Base-by-base conservation (phyloP, 2,113 vertebrate genomes). In the Scomber japonicus region DNA sequence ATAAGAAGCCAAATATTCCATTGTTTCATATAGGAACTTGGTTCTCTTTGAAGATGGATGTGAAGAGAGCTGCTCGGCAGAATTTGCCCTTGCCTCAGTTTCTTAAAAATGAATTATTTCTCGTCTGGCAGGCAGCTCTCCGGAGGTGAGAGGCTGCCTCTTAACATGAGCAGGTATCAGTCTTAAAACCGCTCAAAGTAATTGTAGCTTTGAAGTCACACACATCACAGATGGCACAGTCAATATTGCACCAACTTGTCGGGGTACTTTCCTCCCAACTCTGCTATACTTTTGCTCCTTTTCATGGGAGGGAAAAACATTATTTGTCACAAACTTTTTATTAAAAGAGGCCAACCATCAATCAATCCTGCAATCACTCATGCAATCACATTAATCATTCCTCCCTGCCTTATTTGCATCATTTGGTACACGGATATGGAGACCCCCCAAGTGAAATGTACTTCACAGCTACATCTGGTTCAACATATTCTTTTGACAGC, bases 261-360 rank as follows among this genome's bases (percentile, higher is more conserved):
- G 81, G 71, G 62, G 81, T 80, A 75, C 80, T 90, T 91, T 86
- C 79, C 85, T 80, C 80, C 84, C 73, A 85, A 91, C 88, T 91
- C 91, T 82, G 71, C 84, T 24, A 62, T 62, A 70, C 82, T 84
- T 80, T 70, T 21, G 73, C 84, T 90, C 91, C 92, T 95, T 93
- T 95, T 91, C 93, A 94, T 91, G 71, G 88, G 85, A 89, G 70
- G 63, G 87, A 82, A 88, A 90, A 91, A 94, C 87, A 92, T 94
- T 97, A 97, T 96, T 96, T 96, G 92, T 90, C 86, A 91, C 90
- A 88, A 88, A 84, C 83, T 88, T 91, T 88, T 70, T 75, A 89
- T 90, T 91, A 88, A 92, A 93, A 88, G 86, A 80, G 90, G 85
- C 84, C 89, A 89, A 78, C 75, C 84, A 93, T 93, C 93, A 93